Evolutionary conservation across 2,888 invertebrate genomes (phyloP).

Genomic region (Epiblema foenella): DNA sequence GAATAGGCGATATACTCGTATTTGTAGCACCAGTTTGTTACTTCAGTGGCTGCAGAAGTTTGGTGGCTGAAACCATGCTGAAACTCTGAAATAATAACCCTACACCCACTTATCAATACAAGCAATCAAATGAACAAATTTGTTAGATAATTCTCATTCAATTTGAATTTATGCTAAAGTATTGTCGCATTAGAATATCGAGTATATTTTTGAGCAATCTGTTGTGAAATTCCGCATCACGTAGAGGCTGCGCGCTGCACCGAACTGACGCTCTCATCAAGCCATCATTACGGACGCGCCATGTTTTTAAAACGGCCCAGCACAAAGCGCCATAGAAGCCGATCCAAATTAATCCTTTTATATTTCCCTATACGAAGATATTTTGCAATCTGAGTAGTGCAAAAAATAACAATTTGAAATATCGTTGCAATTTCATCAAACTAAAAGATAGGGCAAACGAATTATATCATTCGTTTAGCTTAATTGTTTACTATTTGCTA

Average conservation of each 20-base stretch:
- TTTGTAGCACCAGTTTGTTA: too few species aligned
- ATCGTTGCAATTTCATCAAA: constrained; percentile 5
- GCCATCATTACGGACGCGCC: constrained; percentile 81
- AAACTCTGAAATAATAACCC: not conserved
- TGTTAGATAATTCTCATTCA: not conserved
- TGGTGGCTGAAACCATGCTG: not conserved
- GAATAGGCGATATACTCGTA: too few species aligned
- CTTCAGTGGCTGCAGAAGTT: too few species aligned
- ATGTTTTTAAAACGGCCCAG: constrained; percentile 82
- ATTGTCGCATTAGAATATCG: not conserved
- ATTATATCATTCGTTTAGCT: too few species aligned
- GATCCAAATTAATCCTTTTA: constrained; percentile 78
- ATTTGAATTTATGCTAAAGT: not conserved
- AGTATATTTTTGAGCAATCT: constrained; percentile 30
- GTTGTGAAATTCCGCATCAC: constrained; percentile 50
- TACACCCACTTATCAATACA: not conserved
- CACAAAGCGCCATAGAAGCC: constrained; percentile 61
- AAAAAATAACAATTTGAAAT: constrained; percentile 2
- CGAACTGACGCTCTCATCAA: constrained; percentile 75
- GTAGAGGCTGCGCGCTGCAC: constrained; percentile 57
- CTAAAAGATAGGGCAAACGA: not conserved
- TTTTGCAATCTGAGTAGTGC: constrained; percentile 10
- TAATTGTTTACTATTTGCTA: too few species aligned
- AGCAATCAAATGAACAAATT: not conserved
- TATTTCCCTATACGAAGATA: constrained; percentile 56